Evolutionary conservation across 2,797 vertebrate species (phyloP), one percentile per base, ranked within the genome.

Genomic region (Iguana delicatissima): DNA sequence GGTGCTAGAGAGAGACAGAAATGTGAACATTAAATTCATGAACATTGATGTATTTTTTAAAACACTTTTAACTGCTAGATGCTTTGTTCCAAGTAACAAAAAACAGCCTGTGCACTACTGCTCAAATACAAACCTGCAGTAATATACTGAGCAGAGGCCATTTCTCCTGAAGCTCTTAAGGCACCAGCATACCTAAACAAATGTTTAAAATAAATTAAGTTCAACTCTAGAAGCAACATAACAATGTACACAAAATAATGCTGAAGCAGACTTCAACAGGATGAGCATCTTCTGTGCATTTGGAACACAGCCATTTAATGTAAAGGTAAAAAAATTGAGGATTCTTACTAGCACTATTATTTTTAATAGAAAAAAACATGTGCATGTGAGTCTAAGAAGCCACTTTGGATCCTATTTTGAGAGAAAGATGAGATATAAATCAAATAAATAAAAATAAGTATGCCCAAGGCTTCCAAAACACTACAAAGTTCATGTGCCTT

Each of bases 141-240:
- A 96, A 99, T 99, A 96, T 99, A 99, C 67, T 99, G 98, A 93
- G 99, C 98, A 26, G 99, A 99, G n/a, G 98, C 98, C 94, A 98
- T 99, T 92, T 98, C 98, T 87, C 98, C 99, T 89, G 99, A 99
- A 94, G 99, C 98, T 97, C 99, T 97, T 97, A 99, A 98, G 95
- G 99, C 99, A 96, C 99, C 99, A 91, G 98, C 96, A 97, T 99
- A 99, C 96, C 99, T 99, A 95, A 69, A 94, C 90, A 50, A 91
- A 79, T 92, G 94, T 89, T 93, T 79, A 94, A 95, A 72, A 88
- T 38, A 59, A 62, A 64, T 74, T 91, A 46, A 84, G 26, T 67
- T 88, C 69, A 74, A 59, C 20, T 59, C 67, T 57, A 20, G 26
- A 84, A 26, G 52, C 59, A 91, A 77, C 7, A 26, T 6, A 91